These are phyloP conservation scores for Melanostigma gelatinosum DNA, from an alignment of 2,113 vertebrate species.

Conservation along the genomic window DNA sequence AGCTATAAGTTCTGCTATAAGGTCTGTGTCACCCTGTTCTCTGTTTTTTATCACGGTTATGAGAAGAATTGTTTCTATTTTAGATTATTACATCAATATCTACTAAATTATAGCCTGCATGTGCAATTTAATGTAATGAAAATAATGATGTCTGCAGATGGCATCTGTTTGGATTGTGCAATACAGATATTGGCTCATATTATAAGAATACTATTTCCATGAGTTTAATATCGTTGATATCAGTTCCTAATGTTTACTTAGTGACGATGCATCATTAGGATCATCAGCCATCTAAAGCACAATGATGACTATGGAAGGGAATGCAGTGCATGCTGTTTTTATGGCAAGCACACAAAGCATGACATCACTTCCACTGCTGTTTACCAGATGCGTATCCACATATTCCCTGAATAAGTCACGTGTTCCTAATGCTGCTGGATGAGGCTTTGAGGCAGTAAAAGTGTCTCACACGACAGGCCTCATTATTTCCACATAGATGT, in stretches of 20 bases:
- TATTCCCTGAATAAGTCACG: constrained; percentile 38
- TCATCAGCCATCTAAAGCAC: constrained; percentile 26
- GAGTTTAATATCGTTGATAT: not conserved
- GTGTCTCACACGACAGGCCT: not conserved
- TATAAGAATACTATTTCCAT: not conserved
- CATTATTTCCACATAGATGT: no score
- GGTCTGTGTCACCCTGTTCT: not conserved
- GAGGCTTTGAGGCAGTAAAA: constrained; percentile 42
- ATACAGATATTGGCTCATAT: not conserved
- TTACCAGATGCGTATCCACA: constrained; percentile 48
- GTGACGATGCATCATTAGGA: not conserved
- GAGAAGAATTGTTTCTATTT: not conserved
- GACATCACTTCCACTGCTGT: constrained; percentile 58
- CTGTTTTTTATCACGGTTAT: not conserved
- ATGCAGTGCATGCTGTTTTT: constrained; percentile 58
- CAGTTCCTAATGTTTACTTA: not conserved
- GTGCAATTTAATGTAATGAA: not conserved
- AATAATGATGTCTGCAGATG: constrained; percentile 11
- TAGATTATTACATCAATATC: not conserved
- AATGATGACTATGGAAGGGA: constrained; percentile 44
- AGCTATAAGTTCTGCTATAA: not conserved
- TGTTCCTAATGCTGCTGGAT: constrained; percentile 18
- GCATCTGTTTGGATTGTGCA: constrained; percentile 5
- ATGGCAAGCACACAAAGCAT: constrained; percentile 59
- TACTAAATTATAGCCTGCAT: constrained; percentile 9